Percentiles rank a stretch among this genome's conserved stretches.
These are phyloP conservation scores for Drosophila hamatofila DNA, from an alignment of 2,888 invertebrate species.

Conservation along the genomic window DNA sequence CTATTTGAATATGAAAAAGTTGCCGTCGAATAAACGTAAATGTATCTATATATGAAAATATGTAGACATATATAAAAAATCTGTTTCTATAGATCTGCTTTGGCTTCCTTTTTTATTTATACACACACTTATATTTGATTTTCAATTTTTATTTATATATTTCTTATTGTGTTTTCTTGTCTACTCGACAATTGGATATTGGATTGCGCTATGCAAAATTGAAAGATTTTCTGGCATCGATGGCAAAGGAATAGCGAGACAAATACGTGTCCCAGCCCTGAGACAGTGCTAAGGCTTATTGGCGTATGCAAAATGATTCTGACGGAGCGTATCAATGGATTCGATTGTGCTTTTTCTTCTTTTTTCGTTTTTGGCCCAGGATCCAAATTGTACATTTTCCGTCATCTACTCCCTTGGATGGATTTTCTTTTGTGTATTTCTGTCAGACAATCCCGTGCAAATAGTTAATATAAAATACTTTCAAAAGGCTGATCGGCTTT, in stretches of 20 bases:
- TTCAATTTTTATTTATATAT: slow-evolving; percentile 22
- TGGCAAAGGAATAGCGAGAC: slow-evolving; percentile 41
- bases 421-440: too few species aligned
- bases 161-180: slow-evolving; percentile 58
- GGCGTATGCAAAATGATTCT: slow-evolving; percentile 68
- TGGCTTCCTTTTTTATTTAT: slow-evolving; percentile 22
- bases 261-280: slow-evolving; percentile 62
- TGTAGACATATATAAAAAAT: slow-evolving; percentile 68
- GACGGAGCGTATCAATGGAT: slow-evolving; percentile 53
- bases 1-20: slow-evolving; percentile 71
- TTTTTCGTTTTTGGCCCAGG: background rate
- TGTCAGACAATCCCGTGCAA: too few species aligned
- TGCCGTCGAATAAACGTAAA: slow-evolving; percentile 56
- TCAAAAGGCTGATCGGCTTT: too few species aligned
- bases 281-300: slow-evolving; percentile 59
- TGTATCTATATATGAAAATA: slow-evolving; percentile 57
- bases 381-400: too few species aligned
- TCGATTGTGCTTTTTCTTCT: slow-evolving; percentile 25
- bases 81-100: slow-evolving; percentile 59
- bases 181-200: slow-evolving; percentile 78
- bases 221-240: slow-evolving; percentile 58
- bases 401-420: too few species aligned
- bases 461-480: too few species aligned
- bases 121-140: background rate
- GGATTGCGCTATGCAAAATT: slow-evolving; percentile 55